Conservation (phyloP, 2,113 vertebrate genomes). For the Triplophysa dalaica region DNA sequence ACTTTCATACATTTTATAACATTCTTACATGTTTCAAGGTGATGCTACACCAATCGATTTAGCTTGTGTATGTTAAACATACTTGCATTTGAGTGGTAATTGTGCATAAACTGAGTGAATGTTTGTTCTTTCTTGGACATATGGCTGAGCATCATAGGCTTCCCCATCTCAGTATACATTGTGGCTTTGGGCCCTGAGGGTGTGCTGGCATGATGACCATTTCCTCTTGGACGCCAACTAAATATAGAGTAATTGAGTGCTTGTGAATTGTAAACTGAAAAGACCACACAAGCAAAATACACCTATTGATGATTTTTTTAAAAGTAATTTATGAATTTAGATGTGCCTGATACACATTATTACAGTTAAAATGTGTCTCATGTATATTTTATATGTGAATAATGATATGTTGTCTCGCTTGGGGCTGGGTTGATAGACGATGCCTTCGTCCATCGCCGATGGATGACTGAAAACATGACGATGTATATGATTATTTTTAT, state of each 20-base stretch:
- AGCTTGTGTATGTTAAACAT: neutral
- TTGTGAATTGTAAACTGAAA: conserved; percentile 29
- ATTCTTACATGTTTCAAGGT: too few species aligned
- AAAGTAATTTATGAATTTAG: neutral
- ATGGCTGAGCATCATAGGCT: conserved; percentile 33
- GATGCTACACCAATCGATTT: neutral
- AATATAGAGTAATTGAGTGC: conserved; percentile 43
- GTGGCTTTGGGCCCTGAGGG: conserved; percentile 35
- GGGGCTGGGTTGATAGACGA: too few species aligned
- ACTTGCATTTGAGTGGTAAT: neutral
- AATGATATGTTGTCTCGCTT: too few species aligned
- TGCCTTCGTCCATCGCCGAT: too few species aligned
- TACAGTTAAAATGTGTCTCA: too few species aligned
- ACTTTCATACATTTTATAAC: neutral
- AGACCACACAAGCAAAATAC: neutral
- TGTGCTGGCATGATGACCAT: conserved; percentile 20
- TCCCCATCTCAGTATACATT: conserved; percentile 45
- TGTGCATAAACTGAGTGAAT: neutral
- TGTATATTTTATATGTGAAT: too few species aligned
- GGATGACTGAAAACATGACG: too few species aligned
- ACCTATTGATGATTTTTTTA: neutral
- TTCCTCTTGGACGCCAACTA: conserved; percentile 28
- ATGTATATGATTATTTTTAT: too few species aligned
- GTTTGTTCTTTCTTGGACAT: conserved; percentile 14
- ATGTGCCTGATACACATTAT: neutral